These are phyloP conservation scores for Cancer borealis DNA, from an alignment of 2,888 invertebrate species.

Conservation along the genomic window DNA sequence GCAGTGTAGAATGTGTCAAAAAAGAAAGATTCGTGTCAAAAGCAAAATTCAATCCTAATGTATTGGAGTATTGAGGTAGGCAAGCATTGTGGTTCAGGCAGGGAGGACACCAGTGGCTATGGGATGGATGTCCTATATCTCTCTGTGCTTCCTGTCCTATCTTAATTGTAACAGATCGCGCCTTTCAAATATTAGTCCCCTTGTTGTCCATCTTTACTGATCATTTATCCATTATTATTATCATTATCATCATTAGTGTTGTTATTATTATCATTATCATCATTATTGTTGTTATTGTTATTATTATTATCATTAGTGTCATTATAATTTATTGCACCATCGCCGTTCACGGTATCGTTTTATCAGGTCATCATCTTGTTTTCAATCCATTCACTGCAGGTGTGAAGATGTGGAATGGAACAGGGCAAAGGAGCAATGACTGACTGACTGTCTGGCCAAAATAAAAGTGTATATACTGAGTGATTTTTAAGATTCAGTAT, in stretches of 20 bases:
- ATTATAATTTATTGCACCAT: not conserved
- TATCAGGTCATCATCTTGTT: not conserved
- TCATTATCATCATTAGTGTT: not conserved
- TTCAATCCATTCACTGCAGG: not conserved
- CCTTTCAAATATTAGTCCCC: not conserved
- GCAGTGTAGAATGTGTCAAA: no score
- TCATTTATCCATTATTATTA: not conserved
- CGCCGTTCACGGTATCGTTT: not conserved
- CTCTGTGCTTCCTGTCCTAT: no score
- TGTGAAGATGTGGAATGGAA: not conserved
- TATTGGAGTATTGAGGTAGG: no score
- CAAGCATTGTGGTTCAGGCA: no score
- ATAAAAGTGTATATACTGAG: not conserved
- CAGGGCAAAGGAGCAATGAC: not conserved
- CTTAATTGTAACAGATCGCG: not conserved
- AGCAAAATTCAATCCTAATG: no score
- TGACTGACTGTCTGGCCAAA: conserved; percentile 14
- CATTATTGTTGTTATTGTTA: not conserved
- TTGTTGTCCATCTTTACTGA: no score
- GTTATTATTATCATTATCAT: not conserved
- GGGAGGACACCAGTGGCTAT: no score
- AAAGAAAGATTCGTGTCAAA: no score
- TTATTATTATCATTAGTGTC: not conserved
- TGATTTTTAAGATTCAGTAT: not conserved
- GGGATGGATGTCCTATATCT: no score